These are phyloP conservation scores for Acanthurus lineatus DNA, from an alignment of 2,797 vertebrate species.

Conservation along the genomic window DNA sequence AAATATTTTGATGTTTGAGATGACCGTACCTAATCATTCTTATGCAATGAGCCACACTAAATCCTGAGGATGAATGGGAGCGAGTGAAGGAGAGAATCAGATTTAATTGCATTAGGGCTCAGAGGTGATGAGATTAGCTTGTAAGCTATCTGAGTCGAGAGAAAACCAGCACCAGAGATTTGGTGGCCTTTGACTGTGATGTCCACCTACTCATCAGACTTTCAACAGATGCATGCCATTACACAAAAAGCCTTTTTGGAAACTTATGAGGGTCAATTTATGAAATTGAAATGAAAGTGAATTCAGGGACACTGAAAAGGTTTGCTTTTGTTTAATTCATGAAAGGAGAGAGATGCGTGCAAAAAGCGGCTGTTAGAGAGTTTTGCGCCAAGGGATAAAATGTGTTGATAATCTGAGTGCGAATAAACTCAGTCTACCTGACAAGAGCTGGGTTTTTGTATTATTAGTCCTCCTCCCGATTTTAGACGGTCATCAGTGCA, in stretches of 20 bases:
- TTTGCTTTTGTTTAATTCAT: slow-evolving; percentile 14
- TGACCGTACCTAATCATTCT: slow-evolving; percentile 66
- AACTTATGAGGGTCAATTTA: slow-evolving; percentile 8
- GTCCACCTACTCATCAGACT: slow-evolving; percentile 22
- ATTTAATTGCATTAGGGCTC: slow-evolving; percentile 81
- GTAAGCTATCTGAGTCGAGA: slow-evolving; percentile 66
- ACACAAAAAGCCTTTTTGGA: slow-evolving; percentile 44
- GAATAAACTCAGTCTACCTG: slow-evolving; percentile 27
- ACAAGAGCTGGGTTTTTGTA: background rate
- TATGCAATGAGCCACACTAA: slow-evolving; percentile 68
- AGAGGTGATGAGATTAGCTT: slow-evolving; percentile 78
- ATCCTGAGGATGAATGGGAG: slow-evolving; percentile 73
- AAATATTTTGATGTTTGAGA: slow-evolving; percentile 66
- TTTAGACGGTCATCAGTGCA: slow-evolving; percentile 26
- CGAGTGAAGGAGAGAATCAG: slow-evolving; percentile 63
- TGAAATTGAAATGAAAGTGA: slow-evolving; percentile 35
- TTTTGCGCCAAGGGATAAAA: slow-evolving; percentile 8
- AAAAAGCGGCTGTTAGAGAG: slow-evolving; percentile 13
- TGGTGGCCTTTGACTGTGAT: slow-evolving; percentile 39
- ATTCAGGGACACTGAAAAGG: slow-evolving; percentile 16
- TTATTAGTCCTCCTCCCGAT: slow-evolving; percentile 18
- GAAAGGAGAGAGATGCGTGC: slow-evolving; percentile 10
- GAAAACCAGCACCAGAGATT: slow-evolving; percentile 55
- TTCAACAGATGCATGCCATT: slow-evolving; percentile 41
- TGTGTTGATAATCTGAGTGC: slow-evolving; percentile 28